Base-by-base conservation (phyloP, 2,113 vertebrate genomes). In the Henicopernis longicauda region DNA sequence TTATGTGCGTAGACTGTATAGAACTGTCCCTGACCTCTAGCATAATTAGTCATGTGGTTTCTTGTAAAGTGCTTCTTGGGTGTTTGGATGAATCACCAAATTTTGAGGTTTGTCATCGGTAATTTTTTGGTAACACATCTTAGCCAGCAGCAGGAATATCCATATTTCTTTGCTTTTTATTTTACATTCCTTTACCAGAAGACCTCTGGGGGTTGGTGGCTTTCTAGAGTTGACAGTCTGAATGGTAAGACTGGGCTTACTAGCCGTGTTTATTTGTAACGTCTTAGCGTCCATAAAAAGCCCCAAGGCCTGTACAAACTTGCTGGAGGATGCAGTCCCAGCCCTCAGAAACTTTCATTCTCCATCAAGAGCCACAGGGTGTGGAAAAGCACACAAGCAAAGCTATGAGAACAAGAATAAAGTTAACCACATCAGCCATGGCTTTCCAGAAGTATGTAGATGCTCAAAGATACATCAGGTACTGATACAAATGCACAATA, bases 71-170 rank as follows among this genome's bases (percentile, higher is more conserved):
- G 32, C 57, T 90, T 83, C 82, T 83, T 83, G 90, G 61, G 76
- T 93, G 59, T 42, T 66, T 89, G 44, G 44, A 81, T 94, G 82
- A 97, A 92, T 90, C 92, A 95, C 15, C 12, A 3, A 27, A 52
- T 52, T 71, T 25, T 95, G 90, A 83, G n/a, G 82, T 90, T 86
- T 86, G 67, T 70, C n/a, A 36, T 26, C 2, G 4, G 63, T 93
- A 86, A 49, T 77, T 94, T 96, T 94, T 94, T 92, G 72, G 69
- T 86, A 94, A 78, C 55, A 79, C 44, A 29, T 90, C 29, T 83
- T 80, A 89, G 59, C 80, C 67, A 92, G 73, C 23, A 83, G 55
- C 45, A 70, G 0, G 1, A 71, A 90, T 81, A 73, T 67, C 63
- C 29, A 14, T n/a, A 88, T 73, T 90, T 89, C 29, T 92, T 94